Evolutionary conservation across 2,888 invertebrate species (phyloP).

Genomic region (Brachypalpus laphriformis): DNA sequence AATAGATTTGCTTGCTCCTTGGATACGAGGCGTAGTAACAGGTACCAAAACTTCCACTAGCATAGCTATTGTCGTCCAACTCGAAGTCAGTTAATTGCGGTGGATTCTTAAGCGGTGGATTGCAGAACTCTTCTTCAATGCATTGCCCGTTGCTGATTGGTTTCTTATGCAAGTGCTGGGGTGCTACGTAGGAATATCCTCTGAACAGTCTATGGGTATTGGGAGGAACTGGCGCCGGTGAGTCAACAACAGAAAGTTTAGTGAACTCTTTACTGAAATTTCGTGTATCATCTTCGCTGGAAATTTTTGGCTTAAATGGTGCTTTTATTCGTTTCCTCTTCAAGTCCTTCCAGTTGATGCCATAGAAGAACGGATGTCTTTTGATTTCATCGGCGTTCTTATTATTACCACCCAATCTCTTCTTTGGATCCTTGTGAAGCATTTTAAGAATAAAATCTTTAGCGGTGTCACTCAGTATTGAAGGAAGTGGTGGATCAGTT

Average conservation of each 20-base stretch:
- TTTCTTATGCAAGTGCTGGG: constrained; percentile 82
- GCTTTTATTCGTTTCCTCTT: constrained; percentile 90
- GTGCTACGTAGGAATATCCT: constrained; percentile 97
- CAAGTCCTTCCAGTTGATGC: constrained; percentile 92
- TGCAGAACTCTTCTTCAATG: constrained; percentile 77
- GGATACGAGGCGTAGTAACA: constrained; percentile 78
- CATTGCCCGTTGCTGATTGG: constrained; percentile 49
- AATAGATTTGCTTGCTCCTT: constrained; percentile 67
- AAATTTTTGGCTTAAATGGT: constrained; percentile 94
- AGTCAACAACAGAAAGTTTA: constrained; percentile 94
- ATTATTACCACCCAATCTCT: constrained; percentile 89
- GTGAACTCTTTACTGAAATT: constrained; percentile 99
- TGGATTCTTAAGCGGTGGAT: constrained; percentile 77
- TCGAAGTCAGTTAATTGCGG: constrained; percentile 77
- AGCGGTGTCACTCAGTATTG: constrained; percentile 87
- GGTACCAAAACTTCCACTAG: constrained; percentile 78
- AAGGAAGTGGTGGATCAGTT: constrained; percentile 95
- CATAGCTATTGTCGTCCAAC: constrained; percentile 76
- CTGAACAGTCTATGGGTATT: constrained; percentile 94
- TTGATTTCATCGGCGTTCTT: constrained; percentile 95
- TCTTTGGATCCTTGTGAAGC: constrained; percentile 94
- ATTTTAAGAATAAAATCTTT: constrained; percentile 91
- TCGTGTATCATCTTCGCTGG: constrained; percentile 94
- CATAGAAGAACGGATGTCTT: constrained; percentile 92
- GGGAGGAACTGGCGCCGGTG: constrained; percentile 94